These are phyloP conservation scores for Amorpha juglandis DNA, from an alignment of 2,888 invertebrate species.

Conservation along the genomic window DNA sequence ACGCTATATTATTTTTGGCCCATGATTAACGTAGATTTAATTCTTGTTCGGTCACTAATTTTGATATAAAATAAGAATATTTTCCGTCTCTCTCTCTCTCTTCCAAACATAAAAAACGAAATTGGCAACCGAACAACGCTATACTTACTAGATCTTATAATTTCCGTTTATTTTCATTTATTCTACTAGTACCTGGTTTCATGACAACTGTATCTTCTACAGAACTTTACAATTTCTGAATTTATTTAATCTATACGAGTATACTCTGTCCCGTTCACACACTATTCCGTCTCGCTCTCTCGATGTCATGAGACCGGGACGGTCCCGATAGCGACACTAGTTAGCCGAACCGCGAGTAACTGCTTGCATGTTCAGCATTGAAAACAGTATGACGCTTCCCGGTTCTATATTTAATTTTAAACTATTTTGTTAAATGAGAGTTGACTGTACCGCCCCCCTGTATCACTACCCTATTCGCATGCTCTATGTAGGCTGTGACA, in stretches of 20 bases:
- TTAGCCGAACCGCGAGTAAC: slow-evolving; percentile 55
- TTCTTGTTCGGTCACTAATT: slow-evolving; percentile 75
- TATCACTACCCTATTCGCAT: slow-evolving; percentile 72
- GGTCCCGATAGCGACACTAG: slow-evolving; percentile 55
- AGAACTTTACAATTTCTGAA: slow-evolving; percentile 38
- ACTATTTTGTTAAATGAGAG: slow-evolving; percentile 56
- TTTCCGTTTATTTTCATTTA: slow-evolving; percentile 63
- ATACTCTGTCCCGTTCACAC: slow-evolving; percentile 30
- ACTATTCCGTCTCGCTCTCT: slow-evolving; percentile 39
- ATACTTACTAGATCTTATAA: slow-evolving; percentile 59
- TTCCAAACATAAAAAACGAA: slow-evolving; percentile 33
- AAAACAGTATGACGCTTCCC: slow-evolving; percentile 77
- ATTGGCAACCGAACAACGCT: slow-evolving; percentile 73
- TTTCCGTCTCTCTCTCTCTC: neutral
- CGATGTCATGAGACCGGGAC: slow-evolving; percentile 71
- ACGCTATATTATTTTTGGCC: slow-evolving; percentile 78
- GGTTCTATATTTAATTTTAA: slow-evolving; percentile 48
- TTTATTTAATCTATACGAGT: slow-evolving; percentile 43
- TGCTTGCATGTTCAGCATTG: slow-evolving; percentile 72
- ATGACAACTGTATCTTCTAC: slow-evolving; percentile 60
- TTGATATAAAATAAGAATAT: slow-evolving; percentile 34
- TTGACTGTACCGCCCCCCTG: slow-evolving; percentile 65
- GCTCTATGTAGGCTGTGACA: slow-evolving; percentile 80
- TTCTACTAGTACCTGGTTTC: slow-evolving; percentile 68
- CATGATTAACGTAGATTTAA: slow-evolving; percentile 71